Evolutionary conservation across 2,113 vertebrate genomes (phyloP).

Genomic region (Phylloscopus trochiloides): DNA sequence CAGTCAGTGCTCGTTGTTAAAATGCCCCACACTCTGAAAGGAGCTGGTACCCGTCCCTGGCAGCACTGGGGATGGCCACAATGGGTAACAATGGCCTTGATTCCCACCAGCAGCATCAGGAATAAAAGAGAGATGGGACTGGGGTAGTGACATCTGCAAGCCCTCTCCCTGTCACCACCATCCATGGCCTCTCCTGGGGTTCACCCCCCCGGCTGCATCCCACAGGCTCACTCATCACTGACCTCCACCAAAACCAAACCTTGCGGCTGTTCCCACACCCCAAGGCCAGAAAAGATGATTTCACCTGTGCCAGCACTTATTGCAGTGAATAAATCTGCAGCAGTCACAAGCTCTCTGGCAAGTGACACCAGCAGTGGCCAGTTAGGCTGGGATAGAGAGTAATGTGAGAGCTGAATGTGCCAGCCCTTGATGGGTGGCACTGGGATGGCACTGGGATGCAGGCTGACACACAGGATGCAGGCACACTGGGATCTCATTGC

Average conservation of each 20-base stretch:
- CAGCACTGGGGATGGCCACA: rapidly evolving
- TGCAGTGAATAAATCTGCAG: neutral
- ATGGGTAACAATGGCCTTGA: neutral
- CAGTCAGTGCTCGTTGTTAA: neutral
- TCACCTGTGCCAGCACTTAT: neutral
- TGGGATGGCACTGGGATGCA: neutral
- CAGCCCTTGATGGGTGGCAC: neutral
- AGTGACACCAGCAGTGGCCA: neutral
- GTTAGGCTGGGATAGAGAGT: neutral
- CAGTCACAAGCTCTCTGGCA: neutral
- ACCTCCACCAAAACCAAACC: neutral
- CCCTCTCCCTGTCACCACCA: neutral
- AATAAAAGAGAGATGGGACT: neutral
- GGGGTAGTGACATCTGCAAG: neutral
- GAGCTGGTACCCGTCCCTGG: neutral
- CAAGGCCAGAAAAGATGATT: neutral
- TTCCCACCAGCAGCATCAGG: neutral
- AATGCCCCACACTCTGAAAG: neutral
- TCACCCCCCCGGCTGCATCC: rapidly evolving
- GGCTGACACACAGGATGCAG: neutral
- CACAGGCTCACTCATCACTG: rapidly evolving
- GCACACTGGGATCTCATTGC: neutral
- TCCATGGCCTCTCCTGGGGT: neutral
- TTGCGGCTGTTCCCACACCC: neutral
- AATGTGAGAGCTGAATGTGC: neutral